Base-by-base conservation (phyloP, 92 coral and sea anemone species). In the Porites cylindrica region DNA sequence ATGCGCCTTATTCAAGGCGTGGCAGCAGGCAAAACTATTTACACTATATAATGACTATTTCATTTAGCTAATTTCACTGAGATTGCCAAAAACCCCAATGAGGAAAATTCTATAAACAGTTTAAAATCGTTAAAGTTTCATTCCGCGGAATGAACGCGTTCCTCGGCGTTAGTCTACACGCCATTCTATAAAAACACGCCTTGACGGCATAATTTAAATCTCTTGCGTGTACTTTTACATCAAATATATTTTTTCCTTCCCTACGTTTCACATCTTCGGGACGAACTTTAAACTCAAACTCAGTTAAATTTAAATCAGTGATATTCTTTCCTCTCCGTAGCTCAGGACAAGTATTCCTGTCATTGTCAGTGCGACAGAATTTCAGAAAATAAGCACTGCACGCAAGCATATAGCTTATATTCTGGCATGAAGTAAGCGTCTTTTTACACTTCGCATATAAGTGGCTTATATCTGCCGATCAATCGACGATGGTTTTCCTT, bases 351-450 rank as follows among this genome's bases (percentile, higher is more conserved):
- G 24, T 38, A 5, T 58, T 38, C 53, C 75, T 14, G 50, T 2
- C 84, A 51, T 79, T 79, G 63, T 79, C 71, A 53, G 20, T 66
- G 63, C 62, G 84, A 66, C 82, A 78, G 82, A 79, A n/a, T 66
- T 79, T 8, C 7, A 19, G 11, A 29, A 19, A 4, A 70, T 8
- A 23, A 20, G 6, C 24, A 6, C 8, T 19, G 23, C 24, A 59
- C 51, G 14, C 10, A 80, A 23, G 52, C 75, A 10, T 29, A 19
- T 7, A 53, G 75, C 23, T 19, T 20, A 10, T 7, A 51, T 74
- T 47, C 77, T 20, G 1, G 52, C 5, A 14, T 61, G 50, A 14
- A 10, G 56, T 10, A 51, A 9, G 69, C 52, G 21, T 20, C 19
- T 23, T 80, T 59, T 7, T 52, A 68, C n/a, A 20, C 76, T 26